Evolutionary conservation across 64 coral and sea anemone species (phyloP).

Genomic region (Orbicella faveolata): DNA sequence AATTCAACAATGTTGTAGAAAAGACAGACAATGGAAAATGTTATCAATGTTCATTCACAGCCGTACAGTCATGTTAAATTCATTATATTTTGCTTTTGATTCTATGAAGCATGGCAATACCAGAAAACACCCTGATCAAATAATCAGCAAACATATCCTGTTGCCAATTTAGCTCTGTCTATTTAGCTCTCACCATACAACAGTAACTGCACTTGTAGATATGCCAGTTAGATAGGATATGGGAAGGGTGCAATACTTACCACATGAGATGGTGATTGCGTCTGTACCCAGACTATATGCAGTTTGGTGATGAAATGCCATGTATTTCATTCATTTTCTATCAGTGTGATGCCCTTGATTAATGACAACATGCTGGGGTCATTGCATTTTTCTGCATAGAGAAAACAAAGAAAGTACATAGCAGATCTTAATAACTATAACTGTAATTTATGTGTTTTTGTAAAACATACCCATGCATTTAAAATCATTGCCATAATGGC

Average conservation of each 20-base stretch:
- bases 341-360: background rate
- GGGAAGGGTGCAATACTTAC: background rate
- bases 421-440: background rate
- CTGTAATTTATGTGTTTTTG: background rate
- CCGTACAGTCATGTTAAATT: background rate
- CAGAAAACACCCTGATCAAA: slow-evolving; percentile 36
- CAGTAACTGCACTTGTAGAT: background rate
- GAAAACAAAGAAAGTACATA: background rate
- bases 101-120: slow-evolving; percentile 31
- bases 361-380: background rate
- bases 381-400: background rate
- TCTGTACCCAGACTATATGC: background rate
- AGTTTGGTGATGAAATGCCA: background rate
- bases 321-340: background rate
- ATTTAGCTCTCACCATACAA: background rate
- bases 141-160: background rate
- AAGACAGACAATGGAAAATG: background rate
- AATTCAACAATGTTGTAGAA: background rate
- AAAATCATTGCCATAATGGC: background rate
- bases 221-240: background rate
- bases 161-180: background rate
- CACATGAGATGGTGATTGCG: background rate
- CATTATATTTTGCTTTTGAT: slow-evolving; percentile 5
- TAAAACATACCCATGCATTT: background rate
- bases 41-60: background rate